Percentiles rank a stretch among this genome's conserved stretches.
Evolutionary conservation across 2,113 vertebrate genomes (phyloP).

Genomic region (Macrotis lagotis): DNA sequence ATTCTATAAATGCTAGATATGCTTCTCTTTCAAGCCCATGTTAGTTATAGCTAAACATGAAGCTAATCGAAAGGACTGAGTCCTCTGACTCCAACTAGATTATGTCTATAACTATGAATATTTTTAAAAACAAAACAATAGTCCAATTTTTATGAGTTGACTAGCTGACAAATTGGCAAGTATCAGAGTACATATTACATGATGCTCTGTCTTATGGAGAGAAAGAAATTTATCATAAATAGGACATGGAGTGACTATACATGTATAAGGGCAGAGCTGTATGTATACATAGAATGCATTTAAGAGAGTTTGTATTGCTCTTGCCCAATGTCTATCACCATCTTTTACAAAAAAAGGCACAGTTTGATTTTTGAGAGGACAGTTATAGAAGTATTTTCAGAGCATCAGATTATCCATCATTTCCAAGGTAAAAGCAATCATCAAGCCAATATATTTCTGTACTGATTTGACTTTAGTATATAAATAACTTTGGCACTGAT

Average conservation of each 20-base stretch:
- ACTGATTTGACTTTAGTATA: not conserved
- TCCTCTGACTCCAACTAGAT: not conserved
- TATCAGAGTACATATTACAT: not conserved
- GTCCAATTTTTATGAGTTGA: not conserved
- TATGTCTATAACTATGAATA: not conserved
- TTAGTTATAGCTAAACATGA: not conserved
- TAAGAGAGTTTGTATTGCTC: not conserved
- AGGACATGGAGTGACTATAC: not conserved
- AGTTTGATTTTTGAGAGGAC: not conserved
- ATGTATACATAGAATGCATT: not conserved
- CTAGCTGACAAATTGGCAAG: not conserved
- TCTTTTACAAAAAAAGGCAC: not conserved
- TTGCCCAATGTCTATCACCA: not conserved
- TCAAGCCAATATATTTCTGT: not conserved
- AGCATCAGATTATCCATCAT: not conserved
- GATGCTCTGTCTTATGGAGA: not conserved
- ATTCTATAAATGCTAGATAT: not conserved
- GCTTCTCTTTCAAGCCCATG: not conserved
- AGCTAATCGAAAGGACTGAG: not conserved
- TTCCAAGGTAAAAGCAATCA: not conserved
- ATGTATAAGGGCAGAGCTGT: not conserved
- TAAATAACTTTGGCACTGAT: not conserved
- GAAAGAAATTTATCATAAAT: not conserved
- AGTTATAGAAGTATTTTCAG: not conserved
- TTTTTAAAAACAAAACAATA: not conserved